Evolutionary conservation across 2,888 invertebrate species (phyloP), one percentile per base, ranked within the genome.

Genomic region (Tachina fera): DNA sequence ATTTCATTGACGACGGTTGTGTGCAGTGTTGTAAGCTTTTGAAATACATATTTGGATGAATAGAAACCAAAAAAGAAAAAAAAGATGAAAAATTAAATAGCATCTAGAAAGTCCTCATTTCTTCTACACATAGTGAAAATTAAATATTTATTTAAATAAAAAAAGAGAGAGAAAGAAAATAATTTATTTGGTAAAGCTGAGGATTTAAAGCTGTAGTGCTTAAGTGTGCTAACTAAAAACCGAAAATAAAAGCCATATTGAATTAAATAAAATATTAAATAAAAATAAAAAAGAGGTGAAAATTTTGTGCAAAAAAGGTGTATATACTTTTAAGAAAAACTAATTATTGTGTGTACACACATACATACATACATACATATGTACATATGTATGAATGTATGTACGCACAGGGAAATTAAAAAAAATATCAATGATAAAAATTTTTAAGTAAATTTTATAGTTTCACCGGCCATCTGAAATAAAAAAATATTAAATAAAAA

Each of bases 1-100:
- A 91, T 91, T 91, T 92, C 91, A 90, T 91, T 90, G 92, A 90
- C 91, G 91, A 91, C 91, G 92, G 92, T 92, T 92, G 92, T 92
- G 90, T 91, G 89, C 90, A 85, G 87, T 87, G 89, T 89, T 89
- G 89, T 89, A 88, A 88, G 88, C 88, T 89, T 88, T 88, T 88
- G 83, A 82, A 71, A 79, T 77, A 43, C 43, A 14, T 49, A 78
- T 81, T 79, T 88, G 87, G 87, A 88, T 88, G 61, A 75, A 75
- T 68, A 61, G 51, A 88, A 88, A 85, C 78, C 60, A 72, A 71
- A 77, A 79, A 78, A 60, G 65, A 78, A 83, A 60, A 74, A 85
- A 68, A 63, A 78, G 41, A 56, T 13, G 22, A 56, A 56, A 56
- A 22, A 31, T 31, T 31, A 31, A 31, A 56, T 4, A 67, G 9